Conservation (phyloP, 2,113 vertebrate species). For the Siphamia tubifer region DNA sequence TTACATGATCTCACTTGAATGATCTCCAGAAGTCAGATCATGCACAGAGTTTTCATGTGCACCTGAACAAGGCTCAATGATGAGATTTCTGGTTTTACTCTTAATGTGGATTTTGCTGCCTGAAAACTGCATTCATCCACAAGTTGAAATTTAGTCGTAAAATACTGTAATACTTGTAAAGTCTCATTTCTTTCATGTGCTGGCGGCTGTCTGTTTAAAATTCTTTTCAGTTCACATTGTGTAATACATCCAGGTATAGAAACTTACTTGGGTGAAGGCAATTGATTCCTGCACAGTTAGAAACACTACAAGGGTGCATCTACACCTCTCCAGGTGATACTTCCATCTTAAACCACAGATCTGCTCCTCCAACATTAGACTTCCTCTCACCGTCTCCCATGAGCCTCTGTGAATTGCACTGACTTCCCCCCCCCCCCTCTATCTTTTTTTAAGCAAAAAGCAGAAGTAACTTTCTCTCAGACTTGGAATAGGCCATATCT, state of each 20-base stretch:
- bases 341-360: slow-evolving; percentile 20
- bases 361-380: slow-evolving; percentile 32
- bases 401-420: slow-evolving; percentile 4
- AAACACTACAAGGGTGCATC: background rate
- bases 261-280: slow-evolving; percentile 10
- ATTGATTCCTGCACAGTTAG: slow-evolving; percentile 32
- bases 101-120: no score
- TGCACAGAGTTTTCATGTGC: no score
- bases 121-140: no score
- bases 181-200: background rate
- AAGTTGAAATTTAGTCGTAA: no score
- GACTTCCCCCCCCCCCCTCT: background rate
- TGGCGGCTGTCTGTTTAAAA: slow-evolving; percentile 1
- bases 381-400: slow-evolving; percentile 7
- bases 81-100: no score
- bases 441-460: background rate
- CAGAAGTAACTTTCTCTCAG: slow-evolving; percentile 31
- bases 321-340: slow-evolving; percentile 26
- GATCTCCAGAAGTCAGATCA: no score
- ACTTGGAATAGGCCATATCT: slow-evolving; percentile 15
- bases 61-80: no score
- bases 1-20: no score
- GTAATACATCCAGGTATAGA: slow-evolving; percentile 11
- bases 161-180: no score
- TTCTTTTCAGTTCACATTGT: background rate